These are phyloP conservation scores for Ormyrus rosae DNA, from an alignment of 2,888 invertebrate genomes.

Conservation along the genomic window DNA sequence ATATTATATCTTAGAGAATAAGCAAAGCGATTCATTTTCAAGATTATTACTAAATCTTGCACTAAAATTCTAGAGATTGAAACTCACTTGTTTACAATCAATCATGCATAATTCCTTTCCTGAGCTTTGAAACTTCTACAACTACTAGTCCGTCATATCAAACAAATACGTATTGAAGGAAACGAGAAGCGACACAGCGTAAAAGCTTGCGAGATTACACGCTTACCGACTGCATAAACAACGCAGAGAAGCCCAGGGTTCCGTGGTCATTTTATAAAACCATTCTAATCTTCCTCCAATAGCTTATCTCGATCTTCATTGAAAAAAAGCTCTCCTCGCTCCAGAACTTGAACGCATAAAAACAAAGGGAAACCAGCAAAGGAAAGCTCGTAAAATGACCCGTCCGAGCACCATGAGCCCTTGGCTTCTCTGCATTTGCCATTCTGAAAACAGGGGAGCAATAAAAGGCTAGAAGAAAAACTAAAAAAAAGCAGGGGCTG, in stretches of 20 bases:
- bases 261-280: too few species aligned
- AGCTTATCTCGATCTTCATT: too few species aligned
- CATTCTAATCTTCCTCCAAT: too few species aligned
- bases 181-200: background rate
- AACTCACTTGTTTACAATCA: conserved; percentile 11
- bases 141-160: conserved; percentile 50
- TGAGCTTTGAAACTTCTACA: conserved; percentile 31
- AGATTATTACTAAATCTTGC: background rate
- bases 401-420: too few species aligned
- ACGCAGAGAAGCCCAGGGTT: too few species aligned
- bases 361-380: background rate
- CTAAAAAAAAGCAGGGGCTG: background rate
- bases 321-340: too few species aligned
- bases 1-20: too few species aligned
- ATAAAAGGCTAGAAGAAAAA: background rate
- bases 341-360: too few species aligned
- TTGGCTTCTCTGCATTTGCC: too few species aligned
- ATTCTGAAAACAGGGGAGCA: background rate
- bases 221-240: conserved; percentile 40
- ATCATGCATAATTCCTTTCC: conserved; percentile 39
- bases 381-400: background rate
- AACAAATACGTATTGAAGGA: conserved; percentile 22
- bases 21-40: background rate
- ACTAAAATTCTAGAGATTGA: background rate
- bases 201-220: conserved; percentile 34